Evolutionary conservation across 2,797 vertebrate genomes (phyloP).

Genomic region (Spheniscus humboldti): DNA sequence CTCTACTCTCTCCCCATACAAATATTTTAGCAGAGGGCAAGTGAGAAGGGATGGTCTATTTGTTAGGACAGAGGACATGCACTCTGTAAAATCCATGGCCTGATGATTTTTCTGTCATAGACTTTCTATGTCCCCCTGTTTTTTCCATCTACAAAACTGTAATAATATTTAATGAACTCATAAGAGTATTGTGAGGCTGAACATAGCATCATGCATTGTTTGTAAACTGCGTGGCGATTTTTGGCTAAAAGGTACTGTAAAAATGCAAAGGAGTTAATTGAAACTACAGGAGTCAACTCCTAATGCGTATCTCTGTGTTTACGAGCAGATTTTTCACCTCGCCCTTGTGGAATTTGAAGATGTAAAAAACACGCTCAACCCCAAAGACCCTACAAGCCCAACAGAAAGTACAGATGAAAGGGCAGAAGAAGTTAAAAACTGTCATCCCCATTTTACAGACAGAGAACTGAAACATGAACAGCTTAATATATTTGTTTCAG

Average conservation of each 20-base stretch:
- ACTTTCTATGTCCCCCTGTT: neutral
- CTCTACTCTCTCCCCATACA: neutral
- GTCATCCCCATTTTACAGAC: neutral
- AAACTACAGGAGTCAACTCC: neutral
- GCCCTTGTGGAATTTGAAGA: neutral
- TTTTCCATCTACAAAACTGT: neutral
- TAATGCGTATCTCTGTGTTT: constrained; percentile 32
- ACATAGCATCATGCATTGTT: neutral
- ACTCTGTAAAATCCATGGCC: neutral
- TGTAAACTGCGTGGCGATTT: constrained; percentile 17
- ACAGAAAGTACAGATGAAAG: neutral
- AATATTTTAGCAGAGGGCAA: neutral
- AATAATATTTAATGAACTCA: constrained; percentile 9
- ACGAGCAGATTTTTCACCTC: constrained; percentile 11
- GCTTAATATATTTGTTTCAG: neutral
- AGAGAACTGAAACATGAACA: neutral
- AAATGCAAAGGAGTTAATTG: constrained; percentile 22
- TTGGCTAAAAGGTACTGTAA: neutral
- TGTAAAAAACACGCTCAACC: neutral
- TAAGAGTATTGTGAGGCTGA: neutral
- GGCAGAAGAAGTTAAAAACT: neutral
- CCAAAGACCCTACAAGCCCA: neutral
- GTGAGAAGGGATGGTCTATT: neutral
- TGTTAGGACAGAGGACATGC: neutral
- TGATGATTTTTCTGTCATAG: neutral